A percentile compares a stretch with the other conserved stretches of the same genome.
Conservation (phyloP, 2,888 invertebrate genomes). For the Brenthis ino region DNA sequence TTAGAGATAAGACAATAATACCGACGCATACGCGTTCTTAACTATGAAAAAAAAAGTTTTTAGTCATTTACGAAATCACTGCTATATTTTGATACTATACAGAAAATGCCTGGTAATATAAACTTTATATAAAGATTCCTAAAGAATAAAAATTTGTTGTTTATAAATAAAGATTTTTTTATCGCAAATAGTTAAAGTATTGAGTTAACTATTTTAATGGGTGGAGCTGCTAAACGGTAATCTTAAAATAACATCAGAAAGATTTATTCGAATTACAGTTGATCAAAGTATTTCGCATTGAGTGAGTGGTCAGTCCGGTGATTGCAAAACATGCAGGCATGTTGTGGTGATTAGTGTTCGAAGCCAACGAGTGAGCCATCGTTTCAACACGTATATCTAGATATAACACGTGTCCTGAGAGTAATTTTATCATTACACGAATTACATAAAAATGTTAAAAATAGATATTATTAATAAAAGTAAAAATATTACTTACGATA, state of each 20-base stretch:
- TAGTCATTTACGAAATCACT: too few species aligned
- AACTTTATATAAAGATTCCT: too few species aligned
- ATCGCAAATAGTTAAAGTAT: background rate
- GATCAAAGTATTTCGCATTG: conserved; percentile 66
- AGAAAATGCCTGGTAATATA: too few species aligned
- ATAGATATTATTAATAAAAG: background rate
- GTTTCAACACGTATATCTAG: conserved; percentile 70
- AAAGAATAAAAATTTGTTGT: too few species aligned
- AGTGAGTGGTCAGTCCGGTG: conserved; percentile 74
- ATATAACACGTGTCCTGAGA: conserved; percentile 55
- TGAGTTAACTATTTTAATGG: background rate
- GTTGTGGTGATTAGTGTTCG: conserved; percentile 70
- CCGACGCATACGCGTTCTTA: too few species aligned
- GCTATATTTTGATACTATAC: too few species aligned
- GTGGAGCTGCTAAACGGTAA: background rate
- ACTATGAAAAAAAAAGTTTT: too few species aligned
- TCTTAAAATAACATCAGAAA: conserved; percentile 34
- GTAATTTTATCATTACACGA: conserved; percentile 52
- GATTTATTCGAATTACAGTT: conserved; percentile 58
- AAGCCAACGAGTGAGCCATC: conserved; percentile 69
- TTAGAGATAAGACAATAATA: too few species aligned
- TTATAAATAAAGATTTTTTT: background rate
- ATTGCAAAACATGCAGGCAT: conserved; percentile 71
- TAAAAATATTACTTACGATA: too few species aligned
- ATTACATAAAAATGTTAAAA: conserved; percentile 25